Conservation (phyloP, 2,888 invertebrate genomes). For the Drosophila niveifrons region DNA sequence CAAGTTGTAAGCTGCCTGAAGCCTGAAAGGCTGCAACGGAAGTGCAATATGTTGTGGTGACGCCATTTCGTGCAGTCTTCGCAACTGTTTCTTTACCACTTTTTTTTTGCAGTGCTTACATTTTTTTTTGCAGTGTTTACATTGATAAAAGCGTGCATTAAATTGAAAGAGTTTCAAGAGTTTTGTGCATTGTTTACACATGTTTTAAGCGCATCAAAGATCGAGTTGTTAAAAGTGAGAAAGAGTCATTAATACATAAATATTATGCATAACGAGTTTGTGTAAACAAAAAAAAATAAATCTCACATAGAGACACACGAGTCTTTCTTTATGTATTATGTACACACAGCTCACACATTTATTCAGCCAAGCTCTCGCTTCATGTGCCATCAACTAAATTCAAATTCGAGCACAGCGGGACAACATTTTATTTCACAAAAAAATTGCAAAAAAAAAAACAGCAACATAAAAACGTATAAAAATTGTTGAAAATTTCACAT, state of each 20-base stretch:
- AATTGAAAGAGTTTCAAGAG: conserved; percentile 1
- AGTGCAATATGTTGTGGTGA: conserved; percentile 74
- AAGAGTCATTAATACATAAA: too few relatives aligned
- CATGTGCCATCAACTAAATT: conserved; percentile 51
- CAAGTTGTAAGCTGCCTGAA: conserved; percentile 20
- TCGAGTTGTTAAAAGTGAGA: too few relatives aligned
- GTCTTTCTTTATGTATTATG: neutral
- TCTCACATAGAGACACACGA: neutral
- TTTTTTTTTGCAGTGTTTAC: conserved; percentile 42
- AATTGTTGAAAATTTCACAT: conserved; percentile 46
- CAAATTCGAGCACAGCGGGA: conserved; percentile 63
- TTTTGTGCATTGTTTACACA: too few relatives aligned
- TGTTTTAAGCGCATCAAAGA: too few relatives aligned
- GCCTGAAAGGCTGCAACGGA: conserved; percentile 58
- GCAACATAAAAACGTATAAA: conserved; percentile 10
- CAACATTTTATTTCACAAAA: conserved; percentile 23
- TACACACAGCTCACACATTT: neutral
- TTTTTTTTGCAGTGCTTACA: conserved; percentile 30
- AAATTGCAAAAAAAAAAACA: neutral
- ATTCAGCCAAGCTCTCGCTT: neutral
- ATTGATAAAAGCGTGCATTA: conserved; percentile 28
- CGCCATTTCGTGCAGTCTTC: conserved; percentile 52
- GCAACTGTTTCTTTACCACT: conserved; percentile 1
- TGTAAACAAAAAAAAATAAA: too few relatives aligned
- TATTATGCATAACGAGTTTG: too few relatives aligned